Percentiles rank a stretch among this genome's conserved stretches.
phyloP scores from a whole-genome alignment of 92 coral and sea anemone species.

The Palythoa caribaeorum region DNA sequence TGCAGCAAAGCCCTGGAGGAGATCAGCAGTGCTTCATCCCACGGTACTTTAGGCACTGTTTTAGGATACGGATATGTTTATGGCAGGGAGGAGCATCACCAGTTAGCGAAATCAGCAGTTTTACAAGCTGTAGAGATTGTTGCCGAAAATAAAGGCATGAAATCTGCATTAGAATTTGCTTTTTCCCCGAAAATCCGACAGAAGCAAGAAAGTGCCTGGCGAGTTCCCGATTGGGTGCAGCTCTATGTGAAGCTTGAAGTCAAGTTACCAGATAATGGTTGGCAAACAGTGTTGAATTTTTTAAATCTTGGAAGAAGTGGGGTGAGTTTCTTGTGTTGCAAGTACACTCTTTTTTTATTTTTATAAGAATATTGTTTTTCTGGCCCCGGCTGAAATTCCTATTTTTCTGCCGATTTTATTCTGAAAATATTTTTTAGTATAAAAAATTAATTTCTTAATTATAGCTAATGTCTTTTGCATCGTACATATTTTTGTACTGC shows the following conservation, averaged over 20 bases:
- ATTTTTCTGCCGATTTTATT: not conserved
- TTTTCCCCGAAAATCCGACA: conserved; percentile 23
- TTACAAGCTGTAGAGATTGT: conserved; percentile 7
- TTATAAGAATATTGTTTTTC: too few species aligned
- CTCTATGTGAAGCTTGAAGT: not conserved
- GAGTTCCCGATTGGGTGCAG: not conserved
- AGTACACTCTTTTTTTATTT: not conserved
- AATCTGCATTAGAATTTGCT: conserved; percentile 25
- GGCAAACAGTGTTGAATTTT: not conserved
- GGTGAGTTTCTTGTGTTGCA: not conserved
- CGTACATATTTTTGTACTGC: not conserved
- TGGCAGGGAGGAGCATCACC: not conserved
- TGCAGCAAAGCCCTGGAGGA: not conserved
- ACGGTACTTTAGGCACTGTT: not conserved
- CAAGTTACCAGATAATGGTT: not conserved
- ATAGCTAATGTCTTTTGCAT: not conserved
- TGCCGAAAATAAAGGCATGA: not conserved
- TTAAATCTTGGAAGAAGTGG: conserved; percentile 1
- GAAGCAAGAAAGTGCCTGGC: not conserved
- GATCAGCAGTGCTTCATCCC: not conserved
- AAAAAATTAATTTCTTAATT: not conserved
- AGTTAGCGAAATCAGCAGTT: not conserved
- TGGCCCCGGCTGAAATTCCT: not conserved
- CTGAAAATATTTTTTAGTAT: not conserved
- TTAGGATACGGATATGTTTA: not conserved